phyloP scores from a whole-genome alignment of 2,113 vertebrate genomes.

The Sapayoa aenigma region DNA sequence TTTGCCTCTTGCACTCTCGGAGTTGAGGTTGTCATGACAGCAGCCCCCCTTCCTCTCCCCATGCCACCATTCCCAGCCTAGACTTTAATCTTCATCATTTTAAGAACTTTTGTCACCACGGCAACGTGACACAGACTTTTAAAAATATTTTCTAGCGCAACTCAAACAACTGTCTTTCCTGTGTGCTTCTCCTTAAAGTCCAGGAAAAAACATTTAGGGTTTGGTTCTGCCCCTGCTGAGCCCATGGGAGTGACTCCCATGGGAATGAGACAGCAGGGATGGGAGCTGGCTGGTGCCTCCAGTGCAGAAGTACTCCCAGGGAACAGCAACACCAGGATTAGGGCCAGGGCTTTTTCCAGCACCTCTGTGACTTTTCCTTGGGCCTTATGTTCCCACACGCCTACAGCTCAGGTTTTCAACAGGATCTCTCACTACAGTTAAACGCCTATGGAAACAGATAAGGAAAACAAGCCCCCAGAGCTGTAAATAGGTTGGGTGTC shows the following conservation, averaged over 20 bases:
- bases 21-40: conserved; percentile 34
- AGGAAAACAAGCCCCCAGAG: background rate
- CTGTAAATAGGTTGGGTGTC: background rate
- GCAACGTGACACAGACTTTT: conserved; percentile 41
- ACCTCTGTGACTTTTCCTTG: background rate
- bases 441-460: background rate
- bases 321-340: background rate
- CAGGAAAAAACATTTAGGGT: background rate
- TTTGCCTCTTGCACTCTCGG: conserved; percentile 16
- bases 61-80: conserved; percentile 26
- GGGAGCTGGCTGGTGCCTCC: background rate
- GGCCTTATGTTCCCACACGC: background rate
- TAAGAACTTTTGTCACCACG: conserved; percentile 58
- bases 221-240: background rate
- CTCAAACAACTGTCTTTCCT: background rate
- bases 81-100: conserved; percentile 41
- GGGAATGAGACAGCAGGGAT: background rate
- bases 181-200: background rate
- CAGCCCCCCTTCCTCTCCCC: conserved; percentile 34
- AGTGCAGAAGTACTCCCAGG: rapidly evolving
- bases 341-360: background rate
- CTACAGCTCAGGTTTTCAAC: background rate
- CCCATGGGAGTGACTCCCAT: background rate
- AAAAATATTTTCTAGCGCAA: conserved; percentile 53
- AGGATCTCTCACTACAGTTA: background rate